These are phyloP conservation scores for Contarinia nasturtii DNA, from an alignment of 1,140 invertebrate genomes.

Conservation along the genomic window DNA sequence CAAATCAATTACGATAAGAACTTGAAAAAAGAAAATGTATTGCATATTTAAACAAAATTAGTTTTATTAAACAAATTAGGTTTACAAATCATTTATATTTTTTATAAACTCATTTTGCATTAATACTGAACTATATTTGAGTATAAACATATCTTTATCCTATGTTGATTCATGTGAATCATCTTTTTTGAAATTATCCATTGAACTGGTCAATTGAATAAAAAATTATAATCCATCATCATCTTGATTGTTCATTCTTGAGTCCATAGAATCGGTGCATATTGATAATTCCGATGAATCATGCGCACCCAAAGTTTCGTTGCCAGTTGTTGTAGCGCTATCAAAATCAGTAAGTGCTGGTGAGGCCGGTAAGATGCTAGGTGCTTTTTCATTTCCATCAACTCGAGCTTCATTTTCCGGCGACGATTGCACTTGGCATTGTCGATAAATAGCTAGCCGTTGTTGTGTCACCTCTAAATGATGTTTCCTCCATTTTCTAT, in stretches of 20 bases:
- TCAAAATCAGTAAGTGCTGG: constrained; percentile 12
- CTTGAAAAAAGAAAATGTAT: no score
- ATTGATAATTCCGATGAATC: constrained; percentile 21
- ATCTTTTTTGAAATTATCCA: no score
- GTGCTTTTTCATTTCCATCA: constrained; percentile 6
- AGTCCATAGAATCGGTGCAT: constrained; percentile 18
- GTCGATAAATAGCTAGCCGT: constrained; percentile 54
- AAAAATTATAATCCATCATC: constrained; percentile 8
- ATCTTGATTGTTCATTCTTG: constrained; percentile 18
- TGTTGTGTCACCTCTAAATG: constrained; percentile 82
- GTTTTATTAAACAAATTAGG: not conserved
- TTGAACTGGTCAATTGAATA: not conserved
- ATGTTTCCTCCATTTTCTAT: constrained; percentile 69
- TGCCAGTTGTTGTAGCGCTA: constrained; percentile 12
- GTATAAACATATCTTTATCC: not conserved
- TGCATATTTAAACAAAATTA: no score
- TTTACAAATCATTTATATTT: not conserved
- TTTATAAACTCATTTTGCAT: not conserved
- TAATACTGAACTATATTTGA: not conserved
- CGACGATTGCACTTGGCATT: constrained; percentile 20
- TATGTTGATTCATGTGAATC: no score
- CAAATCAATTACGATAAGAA: no score
- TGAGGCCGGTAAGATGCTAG: constrained; percentile 4
- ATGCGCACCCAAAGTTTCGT: constrained; percentile 7
- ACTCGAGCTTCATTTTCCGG: not conserved